phyloP scores from a whole-genome alignment of 2,797 vertebrate genomes.

The Odontamblyopus rebecca region DNA sequence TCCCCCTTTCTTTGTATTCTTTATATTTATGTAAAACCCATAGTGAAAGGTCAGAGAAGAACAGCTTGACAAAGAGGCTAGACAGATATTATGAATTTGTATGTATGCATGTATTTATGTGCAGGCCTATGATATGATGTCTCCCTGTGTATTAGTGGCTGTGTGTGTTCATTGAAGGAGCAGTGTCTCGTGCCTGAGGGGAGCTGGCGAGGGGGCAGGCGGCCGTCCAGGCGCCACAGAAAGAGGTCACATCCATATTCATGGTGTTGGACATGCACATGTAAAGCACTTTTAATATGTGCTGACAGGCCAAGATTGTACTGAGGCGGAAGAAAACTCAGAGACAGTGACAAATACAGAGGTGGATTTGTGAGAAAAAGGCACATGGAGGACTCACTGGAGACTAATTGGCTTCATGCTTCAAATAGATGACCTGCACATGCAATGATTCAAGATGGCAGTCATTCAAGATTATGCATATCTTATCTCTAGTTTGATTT shows the following conservation, averaged over 20 bases:
- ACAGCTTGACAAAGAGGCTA: constrained; percentile 35
- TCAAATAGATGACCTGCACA: constrained; percentile 42
- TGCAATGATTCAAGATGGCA: constrained; percentile 11
- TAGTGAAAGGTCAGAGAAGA: constrained; percentile 77
- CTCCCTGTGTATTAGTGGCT: constrained; percentile 15
- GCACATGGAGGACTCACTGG: constrained; percentile 51
- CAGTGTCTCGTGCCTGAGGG: constrained; percentile 87
- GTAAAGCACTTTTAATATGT: constrained; percentile 96
- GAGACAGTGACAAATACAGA: constrained; percentile 44
- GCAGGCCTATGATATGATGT: constrained; percentile 9
- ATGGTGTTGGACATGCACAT: constrained; percentile 96
- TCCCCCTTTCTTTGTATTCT: constrained; percentile 62
- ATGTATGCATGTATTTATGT: constrained; percentile 28
- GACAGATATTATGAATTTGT: constrained; percentile 43
- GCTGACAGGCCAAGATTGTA: constrained; percentile 91
- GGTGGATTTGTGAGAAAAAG: constrained; percentile 60
- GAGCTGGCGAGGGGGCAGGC: constrained; percentile 79
- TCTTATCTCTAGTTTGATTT: not conserved
- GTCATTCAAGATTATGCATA: constrained; percentile 1
- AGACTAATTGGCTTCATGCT: constrained; percentile 28
- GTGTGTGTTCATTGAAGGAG: constrained; percentile 89
- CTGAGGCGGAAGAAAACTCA: constrained; percentile 74
- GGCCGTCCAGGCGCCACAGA: constrained; percentile 83
- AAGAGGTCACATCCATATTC: constrained; percentile 99
- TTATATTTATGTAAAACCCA: constrained; percentile 77